Evolutionary conservation across 2,888 invertebrate genomes (phyloP).

Genomic region (Drosophila monieri): DNA sequence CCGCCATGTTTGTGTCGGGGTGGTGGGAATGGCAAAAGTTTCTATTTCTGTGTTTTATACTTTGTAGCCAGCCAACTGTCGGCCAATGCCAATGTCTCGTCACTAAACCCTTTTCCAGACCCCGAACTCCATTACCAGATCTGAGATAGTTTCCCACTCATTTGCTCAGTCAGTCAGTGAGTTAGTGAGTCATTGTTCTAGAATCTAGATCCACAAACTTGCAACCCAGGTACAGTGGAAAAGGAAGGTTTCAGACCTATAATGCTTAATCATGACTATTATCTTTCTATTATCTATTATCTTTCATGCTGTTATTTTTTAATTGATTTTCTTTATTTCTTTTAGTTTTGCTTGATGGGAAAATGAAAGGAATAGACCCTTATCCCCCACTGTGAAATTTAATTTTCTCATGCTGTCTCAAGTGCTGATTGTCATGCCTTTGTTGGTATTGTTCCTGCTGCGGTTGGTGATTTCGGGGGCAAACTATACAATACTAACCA

Average conservation of each 20-base stretch:
- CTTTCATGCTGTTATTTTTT: too few species aligned
- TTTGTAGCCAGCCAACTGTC: constrained; percentile 56
- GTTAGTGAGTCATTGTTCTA: constrained; percentile 41
- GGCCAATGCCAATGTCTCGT: constrained; percentile 50
- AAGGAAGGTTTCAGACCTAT: too few species aligned
- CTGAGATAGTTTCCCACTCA: constrained; percentile 40
- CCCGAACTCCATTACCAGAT: constrained; percentile 4
- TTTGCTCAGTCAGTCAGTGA: constrained; percentile 58
- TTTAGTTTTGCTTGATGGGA: neutral
- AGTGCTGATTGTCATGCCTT: constrained; percentile 63
- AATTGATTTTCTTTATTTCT: neutral
- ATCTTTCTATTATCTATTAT: too few species aligned
- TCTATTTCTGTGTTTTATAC: constrained; percentile 53
- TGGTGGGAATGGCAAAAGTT: constrained; percentile 65
- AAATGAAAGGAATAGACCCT: neutral
- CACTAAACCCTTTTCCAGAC: constrained; percentile 25
- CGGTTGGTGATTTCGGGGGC: constrained; percentile 16
- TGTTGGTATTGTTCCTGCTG: constrained; percentile 38
- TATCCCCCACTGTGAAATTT: neutral
- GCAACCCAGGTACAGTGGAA: constrained; percentile 35
- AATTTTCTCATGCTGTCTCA: constrained; percentile 19
- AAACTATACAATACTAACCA: constrained; percentile 2
- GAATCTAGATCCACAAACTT: constrained; percentile 41
- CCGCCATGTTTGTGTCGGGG: constrained; percentile 49
- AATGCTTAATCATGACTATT: too few species aligned